phyloP scores from a whole-genome alignment of 1,140 invertebrate species.

The Augochlora pura region DNA sequence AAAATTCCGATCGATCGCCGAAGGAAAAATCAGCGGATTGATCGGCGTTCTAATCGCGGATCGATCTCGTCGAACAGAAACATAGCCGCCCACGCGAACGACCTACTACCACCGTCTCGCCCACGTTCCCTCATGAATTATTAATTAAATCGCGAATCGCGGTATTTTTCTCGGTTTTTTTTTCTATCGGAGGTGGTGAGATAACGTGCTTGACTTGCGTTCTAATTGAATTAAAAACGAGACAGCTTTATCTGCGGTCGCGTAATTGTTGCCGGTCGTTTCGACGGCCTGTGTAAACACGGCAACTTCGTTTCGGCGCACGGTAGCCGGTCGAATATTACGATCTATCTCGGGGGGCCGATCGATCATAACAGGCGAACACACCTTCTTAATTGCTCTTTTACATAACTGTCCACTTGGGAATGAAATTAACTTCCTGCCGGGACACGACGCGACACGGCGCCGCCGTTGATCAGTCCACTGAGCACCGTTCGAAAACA shows the following conservation, averaged over 20 bases:
- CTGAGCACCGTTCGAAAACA: slow-evolving; percentile 18
- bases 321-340: not conserved
- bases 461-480: slow-evolving; percentile 24
- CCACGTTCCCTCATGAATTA: slow-evolving; percentile 70
- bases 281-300: not conserved
- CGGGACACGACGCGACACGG: not conserved
- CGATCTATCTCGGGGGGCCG: not conserved
- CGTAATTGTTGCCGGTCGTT: not conserved
- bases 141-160: slow-evolving; percentile 69
- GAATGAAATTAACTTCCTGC: slow-evolving; percentile 55
- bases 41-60: slow-evolving; percentile 60
- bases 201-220: not conserved
- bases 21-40: not conserved
- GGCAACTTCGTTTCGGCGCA: not conserved
- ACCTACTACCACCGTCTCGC: slow-evolving; percentile 70
- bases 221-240: slow-evolving; percentile 22
- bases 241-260: not conserved
- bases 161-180: slow-evolving; percentile 66
- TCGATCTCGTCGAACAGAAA: slow-evolving; percentile 69
- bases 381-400: slow-evolving; percentile 47
- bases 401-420: slow-evolving; percentile 59
- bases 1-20: not conserved
- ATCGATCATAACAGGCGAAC: slow-evolving; percentile 23
- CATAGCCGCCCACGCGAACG: slow-evolving; percentile 66
- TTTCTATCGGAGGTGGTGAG: slow-evolving; percentile 28